These are phyloP conservation scores for Danaus melanippus DNA, from an alignment of 1,140 invertebrate genomes.

Conservation along the genomic window DNA sequence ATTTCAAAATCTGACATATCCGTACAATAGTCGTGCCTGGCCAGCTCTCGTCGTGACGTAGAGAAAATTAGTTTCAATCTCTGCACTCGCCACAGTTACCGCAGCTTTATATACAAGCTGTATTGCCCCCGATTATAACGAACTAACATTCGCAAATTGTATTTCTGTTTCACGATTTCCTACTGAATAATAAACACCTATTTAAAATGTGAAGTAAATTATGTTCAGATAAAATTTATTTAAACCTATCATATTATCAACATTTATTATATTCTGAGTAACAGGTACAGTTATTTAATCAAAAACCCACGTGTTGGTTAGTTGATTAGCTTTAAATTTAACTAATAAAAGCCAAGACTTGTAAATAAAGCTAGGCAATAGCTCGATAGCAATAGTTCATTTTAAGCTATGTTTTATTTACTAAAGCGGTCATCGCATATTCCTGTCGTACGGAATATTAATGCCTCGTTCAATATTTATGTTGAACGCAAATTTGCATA, in stretches of 20 bases:
- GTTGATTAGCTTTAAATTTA: too few species aligned
- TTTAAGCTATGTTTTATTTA: conserved; percentile 48
- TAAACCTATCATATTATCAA: too few species aligned
- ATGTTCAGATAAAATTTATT: too few species aligned
- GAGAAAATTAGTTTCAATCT: conserved; percentile 63
- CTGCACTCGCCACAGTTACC: conserved; percentile 37
- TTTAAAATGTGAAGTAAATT: not conserved
- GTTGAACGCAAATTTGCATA: conserved; percentile 66
- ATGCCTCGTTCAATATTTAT: conserved; percentile 69
- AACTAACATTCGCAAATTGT: conserved; percentile 12
- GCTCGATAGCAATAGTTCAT: conserved; percentile 28
- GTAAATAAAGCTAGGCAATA: too few species aligned
- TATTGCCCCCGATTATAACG: conserved; percentile 17
- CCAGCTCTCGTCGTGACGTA: conserved; percentile 38
- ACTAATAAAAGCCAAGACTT: too few species aligned
- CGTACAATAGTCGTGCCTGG: conserved; percentile 29
- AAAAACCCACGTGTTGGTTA: too few species aligned
- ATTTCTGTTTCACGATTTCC: conserved; percentile 3
- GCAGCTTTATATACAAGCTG: conserved; percentile 20
- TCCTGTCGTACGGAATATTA: conserved; percentile 67
- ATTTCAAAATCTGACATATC: conserved; percentile 35
- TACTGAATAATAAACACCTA: too few species aligned
- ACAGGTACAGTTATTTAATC: too few species aligned
- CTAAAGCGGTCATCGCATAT: conserved; percentile 60
- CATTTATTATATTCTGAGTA: too few species aligned